These are phyloP conservation scores for Harpegnathos saltator DNA, from an alignment of 1,140 invertebrate species.

Conservation along the genomic window DNA sequence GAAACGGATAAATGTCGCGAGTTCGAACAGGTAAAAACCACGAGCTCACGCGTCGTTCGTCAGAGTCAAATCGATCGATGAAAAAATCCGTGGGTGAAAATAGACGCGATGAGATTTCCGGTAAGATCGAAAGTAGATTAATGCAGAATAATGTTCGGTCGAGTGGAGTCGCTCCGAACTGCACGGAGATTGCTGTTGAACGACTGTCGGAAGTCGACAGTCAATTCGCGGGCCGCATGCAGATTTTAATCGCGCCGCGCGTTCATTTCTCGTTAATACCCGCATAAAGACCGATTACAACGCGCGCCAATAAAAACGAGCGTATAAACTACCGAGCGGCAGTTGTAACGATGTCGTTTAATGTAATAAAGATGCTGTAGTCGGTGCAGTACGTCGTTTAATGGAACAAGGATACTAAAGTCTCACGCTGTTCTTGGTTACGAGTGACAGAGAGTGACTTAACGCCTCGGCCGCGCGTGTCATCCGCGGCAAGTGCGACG, in stretches of 20 bases:
- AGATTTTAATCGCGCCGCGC: constrained; percentile 39
- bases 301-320: constrained; percentile 38
- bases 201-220: not conserved
- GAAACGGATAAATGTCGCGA: too few species aligned
- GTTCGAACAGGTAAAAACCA: too few species aligned
- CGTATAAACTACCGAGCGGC: constrained; percentile 34
- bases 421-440: constrained; percentile 16
- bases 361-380: constrained; percentile 45
- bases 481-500: not conserved
- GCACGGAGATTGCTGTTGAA: too few species aligned
- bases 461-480: not conserved
- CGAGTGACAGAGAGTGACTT: constrained; percentile 39
- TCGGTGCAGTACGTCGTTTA: constrained; percentile 46
- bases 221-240: not conserved
- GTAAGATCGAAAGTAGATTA: too few species aligned
- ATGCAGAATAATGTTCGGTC: not conserved
- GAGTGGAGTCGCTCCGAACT: too few species aligned
- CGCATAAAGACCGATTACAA: constrained; percentile 40
- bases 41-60: too few species aligned
- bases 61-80: too few species aligned
- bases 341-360: constrained; percentile 50
- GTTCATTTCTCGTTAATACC: constrained; percentile 44
- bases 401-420: constrained; percentile 49
- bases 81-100: too few species aligned
- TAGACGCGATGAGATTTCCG: too few species aligned